Base-by-base conservation (phyloP, 2,113 vertebrate species). In the Coryphaenoides rupestris region DNA sequence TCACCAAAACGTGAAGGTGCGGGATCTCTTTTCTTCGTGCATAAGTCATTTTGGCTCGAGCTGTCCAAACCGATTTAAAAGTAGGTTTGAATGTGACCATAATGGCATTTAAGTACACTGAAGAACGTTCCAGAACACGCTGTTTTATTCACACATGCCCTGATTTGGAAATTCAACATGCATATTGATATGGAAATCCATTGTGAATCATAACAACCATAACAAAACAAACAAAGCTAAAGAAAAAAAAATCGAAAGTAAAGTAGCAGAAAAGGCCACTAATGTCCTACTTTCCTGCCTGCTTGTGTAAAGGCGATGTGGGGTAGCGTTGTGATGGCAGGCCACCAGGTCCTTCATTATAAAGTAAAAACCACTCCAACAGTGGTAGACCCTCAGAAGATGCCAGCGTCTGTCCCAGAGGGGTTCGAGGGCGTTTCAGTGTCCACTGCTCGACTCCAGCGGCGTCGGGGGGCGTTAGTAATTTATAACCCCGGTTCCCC, bases 341-440 rank as follows among this genome's bases (percentile, higher is more conserved):
- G 90, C 83, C 88, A 91, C 89, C 90, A 91, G 85, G 76, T 67
- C 82, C 86, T 78, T 88, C 86, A 87, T 89, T 79, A 88, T 85
- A 78, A 78, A 63, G 77, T 78, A 69, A 84, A 79, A 60, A 64
- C 62, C 50, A 74, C 61, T 62, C 66, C 74, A 86, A 83, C 84
- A 70, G 69, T 73, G 66, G 78, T 73, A 68, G 78, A 74, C 81
- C 71, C 69, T 80, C 47, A 71, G 68, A 78, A 72, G 70, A 73
- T 76, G 81, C 85, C 87, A 86, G 81, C 56, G 78, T 26, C 68
- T 65, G 70, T 73, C 86, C 85, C 85, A 73, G 78, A 81, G 47
- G 47, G 12, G 47, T 50, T 50, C 5, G 15, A 78, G 86, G 87
- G 85, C 86, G 72, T 60, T 58, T 80, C 66, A 73, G 76, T 71